These are phyloP conservation scores for Sebastes alutus DNA, from an alignment of 2,797 vertebrate species.

Conservation along the genomic window DNA sequence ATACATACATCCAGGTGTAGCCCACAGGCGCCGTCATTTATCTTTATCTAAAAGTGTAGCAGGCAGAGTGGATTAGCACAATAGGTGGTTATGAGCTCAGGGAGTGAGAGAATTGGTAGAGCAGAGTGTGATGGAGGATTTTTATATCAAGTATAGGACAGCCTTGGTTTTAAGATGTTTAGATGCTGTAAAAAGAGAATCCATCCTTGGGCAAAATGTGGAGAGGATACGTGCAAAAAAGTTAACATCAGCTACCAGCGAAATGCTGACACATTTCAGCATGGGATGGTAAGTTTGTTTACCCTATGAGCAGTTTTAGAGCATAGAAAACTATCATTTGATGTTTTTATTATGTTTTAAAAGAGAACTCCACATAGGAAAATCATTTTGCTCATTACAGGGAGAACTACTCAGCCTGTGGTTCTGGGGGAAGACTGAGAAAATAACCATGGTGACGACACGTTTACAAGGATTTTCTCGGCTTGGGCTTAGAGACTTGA, in stretches of 20 bases:
- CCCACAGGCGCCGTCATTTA: constrained; percentile 14
- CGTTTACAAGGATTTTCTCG: not conserved
- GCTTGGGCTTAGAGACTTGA: not conserved
- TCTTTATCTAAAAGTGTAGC: constrained; percentile 27
- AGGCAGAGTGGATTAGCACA: constrained; percentile 31
- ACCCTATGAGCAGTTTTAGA: constrained; percentile 15
- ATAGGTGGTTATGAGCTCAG: constrained; percentile 31
- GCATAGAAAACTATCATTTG: not conserved
- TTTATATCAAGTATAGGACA: not conserved
- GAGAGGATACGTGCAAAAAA: not conserved
- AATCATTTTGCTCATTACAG: not conserved
- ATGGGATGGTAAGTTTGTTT: constrained; percentile 25
- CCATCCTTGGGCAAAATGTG: not conserved
- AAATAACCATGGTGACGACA: not conserved
- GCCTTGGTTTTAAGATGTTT: constrained; percentile 12
- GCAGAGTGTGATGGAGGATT: constrained; percentile 2
- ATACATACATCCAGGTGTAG: not conserved
- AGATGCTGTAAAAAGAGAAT: constrained; percentile 16
- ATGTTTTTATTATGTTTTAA: constrained; percentile 24
- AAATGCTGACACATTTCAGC: not conserved
- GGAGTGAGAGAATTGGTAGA: constrained; percentile 25
- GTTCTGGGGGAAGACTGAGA: not conserved
- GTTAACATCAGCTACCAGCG: not conserved
- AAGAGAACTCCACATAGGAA: not conserved
- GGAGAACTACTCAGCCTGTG: not conserved